Evolutionary conservation across 2,113 vertebrate genomes (phyloP).

Genomic region (Pseudorhombus dupliciocellatus): DNA sequence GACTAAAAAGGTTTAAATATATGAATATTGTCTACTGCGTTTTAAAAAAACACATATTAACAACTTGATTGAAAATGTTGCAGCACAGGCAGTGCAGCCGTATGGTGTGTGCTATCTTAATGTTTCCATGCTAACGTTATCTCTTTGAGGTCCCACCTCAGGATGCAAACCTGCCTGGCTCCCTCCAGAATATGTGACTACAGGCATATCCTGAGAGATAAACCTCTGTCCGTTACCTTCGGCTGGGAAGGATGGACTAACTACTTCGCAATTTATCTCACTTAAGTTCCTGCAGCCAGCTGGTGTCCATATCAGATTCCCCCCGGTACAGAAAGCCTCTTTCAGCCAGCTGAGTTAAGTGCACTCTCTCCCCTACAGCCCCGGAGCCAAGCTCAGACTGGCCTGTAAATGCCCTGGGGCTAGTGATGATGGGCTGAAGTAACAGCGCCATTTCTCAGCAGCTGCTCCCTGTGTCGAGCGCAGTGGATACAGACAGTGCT

Average conservation of each 20-base stretch:
- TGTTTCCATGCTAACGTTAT: constrained; percentile 17
- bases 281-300: constrained; percentile 72
- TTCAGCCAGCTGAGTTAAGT: constrained; percentile 74
- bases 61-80: neutral
- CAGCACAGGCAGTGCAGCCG: neutral
- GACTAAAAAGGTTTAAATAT: neutral
- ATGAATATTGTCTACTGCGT: neutral
- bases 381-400: constrained; percentile 67
- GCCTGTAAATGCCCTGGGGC: constrained; percentile 71
- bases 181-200: constrained; percentile 45
- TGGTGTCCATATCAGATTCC: constrained; percentile 70
- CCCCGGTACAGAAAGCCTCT: constrained; percentile 60
- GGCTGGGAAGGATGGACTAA: constrained; percentile 59
- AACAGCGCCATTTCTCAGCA: constrained; percentile 69
- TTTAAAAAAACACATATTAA: neutral
- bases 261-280: constrained; percentile 77
- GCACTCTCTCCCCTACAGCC: constrained; percentile 68
- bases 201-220: constrained; percentile 58
- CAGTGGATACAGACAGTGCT: constrained; percentile 45
- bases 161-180: constrained; percentile 47
- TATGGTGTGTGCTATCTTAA: neutral
- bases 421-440: constrained; percentile 70
- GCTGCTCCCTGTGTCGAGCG: constrained; percentile 62
- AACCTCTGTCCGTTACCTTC: constrained; percentile 67
- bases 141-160: constrained; percentile 41